These are phyloP conservation scores for Porites cylindrica DNA, from an alignment of 92 coral and sea anemone genomes.

Conservation along the genomic window DNA sequence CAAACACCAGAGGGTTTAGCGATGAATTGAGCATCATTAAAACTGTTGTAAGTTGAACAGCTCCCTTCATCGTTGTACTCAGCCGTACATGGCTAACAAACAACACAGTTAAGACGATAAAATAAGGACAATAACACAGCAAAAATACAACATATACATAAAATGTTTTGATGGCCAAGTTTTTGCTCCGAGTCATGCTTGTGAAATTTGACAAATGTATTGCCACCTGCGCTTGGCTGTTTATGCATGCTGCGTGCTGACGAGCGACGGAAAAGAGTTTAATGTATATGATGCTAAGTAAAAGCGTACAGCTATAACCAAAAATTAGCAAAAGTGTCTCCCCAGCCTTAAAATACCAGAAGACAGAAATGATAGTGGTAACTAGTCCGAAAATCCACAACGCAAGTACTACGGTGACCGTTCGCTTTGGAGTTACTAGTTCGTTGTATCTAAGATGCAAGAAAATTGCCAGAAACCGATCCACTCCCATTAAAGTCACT, in stretches of 20 bases:
- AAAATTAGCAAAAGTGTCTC: constrained; percentile 1
- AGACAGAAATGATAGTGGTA: neutral
- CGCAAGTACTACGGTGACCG: neutral
- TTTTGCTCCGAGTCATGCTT: constrained; percentile 6
- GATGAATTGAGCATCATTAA: constrained; percentile 28
- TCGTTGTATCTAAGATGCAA: constrained; percentile 32
- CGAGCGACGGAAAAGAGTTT: constrained; percentile 30
- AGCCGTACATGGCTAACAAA: neutral
- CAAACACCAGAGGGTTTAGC: constrained; percentile 29
- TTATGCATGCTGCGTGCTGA: constrained; percentile 17
- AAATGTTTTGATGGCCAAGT: constrained; percentile 23
- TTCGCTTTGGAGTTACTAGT: constrained; percentile 28
- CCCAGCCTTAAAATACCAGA: neutral
- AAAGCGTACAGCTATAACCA: constrained; percentile 2
- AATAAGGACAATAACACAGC: constrained; percentile 11
- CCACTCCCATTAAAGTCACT: constrained; percentile 18
- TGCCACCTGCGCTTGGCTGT: constrained; percentile 27
- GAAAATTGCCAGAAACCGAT: constrained; percentile 26
- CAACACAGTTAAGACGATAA: constrained; percentile 6
- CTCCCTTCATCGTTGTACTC: neutral
- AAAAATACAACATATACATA: constrained; percentile 21
- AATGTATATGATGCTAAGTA: constrained; percentile 7
- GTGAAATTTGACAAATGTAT: neutral
- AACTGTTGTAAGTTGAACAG: constrained; percentile 10
- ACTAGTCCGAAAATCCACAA: neutral